Evolutionary conservation across 2,888 invertebrate genomes (phyloP), one percentile per base, ranked within the genome.

Genomic region (Eucera pruinosa): DNA sequence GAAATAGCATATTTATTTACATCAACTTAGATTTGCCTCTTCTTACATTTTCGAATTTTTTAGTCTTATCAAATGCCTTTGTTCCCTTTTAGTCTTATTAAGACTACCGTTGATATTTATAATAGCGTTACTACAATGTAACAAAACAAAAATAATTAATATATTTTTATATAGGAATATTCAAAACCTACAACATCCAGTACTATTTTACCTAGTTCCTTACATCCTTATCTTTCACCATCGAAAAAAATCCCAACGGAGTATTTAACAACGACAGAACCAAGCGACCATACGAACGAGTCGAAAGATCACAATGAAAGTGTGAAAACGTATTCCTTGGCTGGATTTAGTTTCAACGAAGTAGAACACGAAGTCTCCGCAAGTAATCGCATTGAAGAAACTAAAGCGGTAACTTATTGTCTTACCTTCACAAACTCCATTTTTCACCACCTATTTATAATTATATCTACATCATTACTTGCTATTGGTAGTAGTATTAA

Each of bases 221-320:
- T 88, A 20, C 89, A 87, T 36, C 91, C 90, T 18, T 86, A 92
- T 78, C 94, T 95, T 60, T 94, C 93, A 0, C 93, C 94, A 2
- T 94, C 96, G 1, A 97, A 97, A 90, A 95, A 95, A 90, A 97
- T 97, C 82, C 97, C 97, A 2, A 94, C 95, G 2, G 95, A 96
- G 84, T 97, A 95, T 91, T 94, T 97, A 50, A 96, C 96, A 0
- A 96, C 95, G 4, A 86, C 87, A 6, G 86, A 89, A 52, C 81
- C 86, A 15, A 83, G 70, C 3, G 74, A 73, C 11, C 57, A 80
- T 5, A 30, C 60, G 25, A 68, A 61, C 15, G 62, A 71, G 47
- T 41, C 71, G 15, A 81, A 78, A 0, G 68, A 43, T 23, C 68
- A 58, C 6, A 73, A 79, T 58, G 76, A 82, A 54, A 82, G 67